These are phyloP conservation scores for Etheostoma nigrum DNA, from an alignment of 2,797 vertebrate genomes.

Conservation along the genomic window DNA sequence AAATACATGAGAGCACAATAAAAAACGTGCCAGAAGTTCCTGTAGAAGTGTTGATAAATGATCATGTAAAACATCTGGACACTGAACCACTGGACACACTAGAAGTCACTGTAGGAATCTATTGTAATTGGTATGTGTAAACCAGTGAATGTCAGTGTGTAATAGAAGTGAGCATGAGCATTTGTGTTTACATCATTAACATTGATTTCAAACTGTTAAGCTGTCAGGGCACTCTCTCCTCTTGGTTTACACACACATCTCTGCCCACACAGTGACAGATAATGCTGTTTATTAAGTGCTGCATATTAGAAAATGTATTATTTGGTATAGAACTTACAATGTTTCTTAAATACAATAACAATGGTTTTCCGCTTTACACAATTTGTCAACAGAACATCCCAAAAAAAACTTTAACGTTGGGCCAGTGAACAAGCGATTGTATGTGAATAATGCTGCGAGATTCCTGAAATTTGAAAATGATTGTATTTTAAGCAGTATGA, in stretches of 20 bases:
- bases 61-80: neutral
- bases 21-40: neutral
- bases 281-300: neutral
- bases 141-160: neutral
- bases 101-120: neutral
- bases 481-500: neutral
- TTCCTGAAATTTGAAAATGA: neutral
- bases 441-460: neutral
- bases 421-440: neutral
- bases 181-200: slow-evolving; percentile 18
- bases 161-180: neutral
- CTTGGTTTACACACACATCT: neutral
- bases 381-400: neutral
- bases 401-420: neutral
- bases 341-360: neutral
- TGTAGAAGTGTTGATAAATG: neutral
- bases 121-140: neutral
- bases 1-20: neutral
- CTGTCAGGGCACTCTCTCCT: no score
- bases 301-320: neutral
- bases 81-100: neutral
- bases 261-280: neutral
- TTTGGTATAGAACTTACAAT: neutral
- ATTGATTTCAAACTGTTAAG: slow-evolving; percentile 3
- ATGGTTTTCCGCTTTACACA: neutral